A percentile compares a stretch with the other conserved stretches of the same genome.
These are phyloP conservation scores for Cherax destructor DNA, from an alignment of 1,140 invertebrate species.

Conservation along the genomic window DNA sequence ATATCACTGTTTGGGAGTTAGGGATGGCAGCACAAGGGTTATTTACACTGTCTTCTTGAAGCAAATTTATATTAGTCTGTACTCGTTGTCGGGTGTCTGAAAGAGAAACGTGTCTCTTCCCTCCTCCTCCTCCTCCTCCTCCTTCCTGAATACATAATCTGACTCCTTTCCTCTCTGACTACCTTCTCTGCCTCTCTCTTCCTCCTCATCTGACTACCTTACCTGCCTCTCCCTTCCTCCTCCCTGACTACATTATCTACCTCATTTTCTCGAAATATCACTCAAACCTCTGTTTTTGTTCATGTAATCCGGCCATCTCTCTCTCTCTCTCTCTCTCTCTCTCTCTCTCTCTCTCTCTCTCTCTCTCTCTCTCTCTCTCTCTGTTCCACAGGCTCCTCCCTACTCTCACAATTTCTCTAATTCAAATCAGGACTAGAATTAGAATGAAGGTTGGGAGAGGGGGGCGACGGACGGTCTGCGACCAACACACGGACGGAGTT, in stretches of 20 bases:
- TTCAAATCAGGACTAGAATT: slow-evolving; percentile 35
- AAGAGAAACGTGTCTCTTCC: not conserved
- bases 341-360: not conserved
- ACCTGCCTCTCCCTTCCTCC: not conserved
- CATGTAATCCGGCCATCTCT: not conserved
- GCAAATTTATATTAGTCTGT: no score
- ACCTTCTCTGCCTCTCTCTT: not conserved
- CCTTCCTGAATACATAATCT: not conserved
- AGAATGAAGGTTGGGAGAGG: not conserved
- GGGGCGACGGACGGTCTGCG: no score
- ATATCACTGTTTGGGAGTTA: no score
- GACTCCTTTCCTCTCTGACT: not conserved
- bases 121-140: not conserved
- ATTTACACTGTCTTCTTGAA: no score
- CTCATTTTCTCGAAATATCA: not conserved
- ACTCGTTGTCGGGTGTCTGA: no score
- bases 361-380: slow-evolving; percentile 8
- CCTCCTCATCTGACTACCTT: not conserved
- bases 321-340: not conserved
- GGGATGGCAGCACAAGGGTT: no score
- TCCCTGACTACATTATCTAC: not conserved
- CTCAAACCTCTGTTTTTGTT: not conserved
- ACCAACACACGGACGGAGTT: no score
- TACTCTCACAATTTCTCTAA: not conserved
- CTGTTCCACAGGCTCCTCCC: not conserved